Base-by-base conservation (phyloP, 2,888 invertebrate genomes). In the Yponomeuta cagnagella region DNA sequence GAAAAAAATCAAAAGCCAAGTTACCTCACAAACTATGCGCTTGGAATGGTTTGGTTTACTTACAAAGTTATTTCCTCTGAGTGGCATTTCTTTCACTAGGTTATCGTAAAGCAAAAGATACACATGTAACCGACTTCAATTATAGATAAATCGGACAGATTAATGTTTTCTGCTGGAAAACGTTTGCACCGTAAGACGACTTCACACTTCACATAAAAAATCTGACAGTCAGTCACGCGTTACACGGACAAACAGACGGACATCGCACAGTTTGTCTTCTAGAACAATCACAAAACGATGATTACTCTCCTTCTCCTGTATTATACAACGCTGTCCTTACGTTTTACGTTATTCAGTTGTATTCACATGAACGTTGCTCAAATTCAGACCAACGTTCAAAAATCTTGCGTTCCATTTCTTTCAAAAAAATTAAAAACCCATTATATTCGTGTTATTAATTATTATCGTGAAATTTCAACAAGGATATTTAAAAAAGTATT, bases 31-130 rank as follows among this genome's bases (percentile, higher is more conserved):
- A 77, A 79, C 72, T 73, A 73, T 73, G 75, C 73, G 71, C 73
- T 58, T 15, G 4, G 15, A 43, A 58, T 15, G 52, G 5, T 58
- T 58, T 58, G 52, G 52, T 82, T 82, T 77, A 85, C 91, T 91
- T 84, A 92, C 91, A 78, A 91, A 90, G 84, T 80, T 86, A 78
- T 80, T 83, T 81, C 89, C 86, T 80, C 87, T 84, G 74, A 91
- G 80, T 82, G 91, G 90, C 91, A 92, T 92, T 84, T 87, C 31
- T 48, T 6, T 31, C 69, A 30, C 68, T 48, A 58, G 15, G 12
- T 15, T 58, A 58, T 12, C 4, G 30, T 65, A n/a, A 5, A 10
- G 10, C 67, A 8, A 85, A 5, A 8, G 37, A 37, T 77, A 79
- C 79, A 83, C 80, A 76, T 78, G 73, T 74, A 73, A 72, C 75